phyloP scores from a whole-genome alignment of 1,140 invertebrate genomes.

The Scaptodrosophila lebanonensis region DNA sequence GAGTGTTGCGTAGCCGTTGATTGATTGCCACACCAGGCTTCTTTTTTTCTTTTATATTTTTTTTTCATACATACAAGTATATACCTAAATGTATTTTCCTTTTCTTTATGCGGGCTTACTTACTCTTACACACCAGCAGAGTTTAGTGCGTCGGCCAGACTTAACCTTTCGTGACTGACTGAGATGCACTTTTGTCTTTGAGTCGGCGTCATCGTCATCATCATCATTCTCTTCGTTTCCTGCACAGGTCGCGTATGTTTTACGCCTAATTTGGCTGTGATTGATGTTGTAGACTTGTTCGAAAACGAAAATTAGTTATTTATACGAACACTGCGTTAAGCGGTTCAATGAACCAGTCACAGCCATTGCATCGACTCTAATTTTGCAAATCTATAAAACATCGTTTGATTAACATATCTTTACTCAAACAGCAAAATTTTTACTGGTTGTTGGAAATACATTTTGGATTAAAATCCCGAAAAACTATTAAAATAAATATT shows the following conservation, averaged over 20 bases:
- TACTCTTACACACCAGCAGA: too few relatives aligned
- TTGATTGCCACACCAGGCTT: too few relatives aligned
- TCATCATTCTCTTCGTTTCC: conserved; percentile 40
- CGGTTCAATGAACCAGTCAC: conserved; percentile 52
- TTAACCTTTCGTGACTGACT: conserved; percentile 42
- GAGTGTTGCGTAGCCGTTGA: conserved; percentile 43
- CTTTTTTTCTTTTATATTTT: too few relatives aligned
- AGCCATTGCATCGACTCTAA: conserved; percentile 11
- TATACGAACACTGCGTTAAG: conserved; percentile 17
- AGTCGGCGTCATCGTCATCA: too few relatives aligned
- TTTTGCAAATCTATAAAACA: too few relatives aligned
- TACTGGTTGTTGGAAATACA: too few relatives aligned
- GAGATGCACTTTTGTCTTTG: conserved; percentile 16
- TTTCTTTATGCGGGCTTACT: conserved; percentile 31
- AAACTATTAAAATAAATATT: too few relatives aligned
- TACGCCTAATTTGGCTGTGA: conserved; percentile 74
- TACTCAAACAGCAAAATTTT: too few relatives aligned
- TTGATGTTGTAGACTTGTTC: conserved; percentile 57
- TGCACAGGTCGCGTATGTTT: conserved; percentile 34
- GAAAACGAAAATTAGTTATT: conserved; percentile 35
- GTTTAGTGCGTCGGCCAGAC: conserved; percentile 54
- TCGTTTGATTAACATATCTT: too few relatives aligned
- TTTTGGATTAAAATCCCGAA: too few relatives aligned
- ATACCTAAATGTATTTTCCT: too few relatives aligned
- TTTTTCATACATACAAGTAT: too few relatives aligned